phyloP scores from a whole-genome alignment of 2,113 vertebrate species.

The Thryonomys swinderianus region DNA sequence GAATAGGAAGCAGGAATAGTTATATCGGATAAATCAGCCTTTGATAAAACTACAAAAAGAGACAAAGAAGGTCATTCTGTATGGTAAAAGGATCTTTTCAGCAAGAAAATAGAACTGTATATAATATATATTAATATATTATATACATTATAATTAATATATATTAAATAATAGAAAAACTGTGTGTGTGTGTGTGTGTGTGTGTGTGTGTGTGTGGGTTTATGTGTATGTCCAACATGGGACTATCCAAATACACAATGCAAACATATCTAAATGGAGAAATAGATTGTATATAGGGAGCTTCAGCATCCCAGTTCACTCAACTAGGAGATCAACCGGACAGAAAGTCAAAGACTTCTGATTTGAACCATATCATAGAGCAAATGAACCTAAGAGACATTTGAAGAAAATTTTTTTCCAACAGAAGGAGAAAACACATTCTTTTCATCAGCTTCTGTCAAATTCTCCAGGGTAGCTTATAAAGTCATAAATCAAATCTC shows the following conservation, averaged over 20 bases:
- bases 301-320: neutral
- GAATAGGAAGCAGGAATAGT: neutral
- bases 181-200: no score
- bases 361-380: neutral
- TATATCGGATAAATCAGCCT: neutral
- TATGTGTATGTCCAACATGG: neutral
- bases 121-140: neutral
- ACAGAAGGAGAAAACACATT: neutral
- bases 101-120: neutral
- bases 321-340: neutral
- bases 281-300: neutral
- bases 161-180: no score
- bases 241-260: neutral
- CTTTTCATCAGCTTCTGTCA: neutral
- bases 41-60: neutral
- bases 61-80: neutral
- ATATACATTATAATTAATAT: no score
- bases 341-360: neutral
- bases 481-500: neutral
- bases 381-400: neutral
- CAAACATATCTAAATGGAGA: neutral
- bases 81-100: neutral
- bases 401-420: neutral
- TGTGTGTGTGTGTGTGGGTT: no score
- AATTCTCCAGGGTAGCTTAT: neutral